These are phyloP conservation scores for Leistus spinibarbis DNA, from an alignment of 2,888 invertebrate genomes.

Conservation along the genomic window DNA sequence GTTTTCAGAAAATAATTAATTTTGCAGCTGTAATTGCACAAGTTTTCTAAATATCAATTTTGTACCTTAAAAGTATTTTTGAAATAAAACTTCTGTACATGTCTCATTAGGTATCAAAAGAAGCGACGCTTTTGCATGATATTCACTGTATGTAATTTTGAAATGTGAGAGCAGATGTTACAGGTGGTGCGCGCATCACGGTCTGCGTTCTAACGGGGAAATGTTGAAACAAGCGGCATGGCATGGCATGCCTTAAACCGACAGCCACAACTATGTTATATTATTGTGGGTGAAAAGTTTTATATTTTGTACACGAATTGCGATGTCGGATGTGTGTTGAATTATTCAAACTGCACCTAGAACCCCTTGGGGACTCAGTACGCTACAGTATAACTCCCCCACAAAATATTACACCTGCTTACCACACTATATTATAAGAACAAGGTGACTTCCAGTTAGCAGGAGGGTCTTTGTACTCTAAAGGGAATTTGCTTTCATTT, in stretches of 20 bases:
- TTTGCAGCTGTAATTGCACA: too few species aligned
- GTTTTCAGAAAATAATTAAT: too few species aligned
- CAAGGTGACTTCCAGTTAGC: too few species aligned
- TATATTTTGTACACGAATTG: slow-evolving; percentile 43
- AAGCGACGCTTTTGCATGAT: too few species aligned
- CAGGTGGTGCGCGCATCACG: too few species aligned
- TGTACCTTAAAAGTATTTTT: too few species aligned
- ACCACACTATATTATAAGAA: not conserved
- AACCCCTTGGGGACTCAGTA: slow-evolving; percentile 40
- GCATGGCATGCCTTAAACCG: not conserved
- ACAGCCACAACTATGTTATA: slow-evolving; percentile 36
- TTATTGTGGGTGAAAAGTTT: slow-evolving; percentile 44
- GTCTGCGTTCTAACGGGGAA: not conserved
- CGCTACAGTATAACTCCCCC: slow-evolving; percentile 15
- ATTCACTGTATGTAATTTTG: too few species aligned
- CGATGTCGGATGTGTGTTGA: slow-evolving; percentile 41
- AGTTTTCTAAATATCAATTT: too few species aligned
- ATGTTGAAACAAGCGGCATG: not conserved
- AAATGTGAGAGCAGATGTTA: too few species aligned
- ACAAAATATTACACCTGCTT: not conserved
- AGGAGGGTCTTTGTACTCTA: not conserved
- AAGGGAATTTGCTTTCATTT: too few species aligned
- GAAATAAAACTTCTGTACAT: too few species aligned
- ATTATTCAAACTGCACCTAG: slow-evolving; percentile 43
- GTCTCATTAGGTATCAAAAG: too few species aligned